These are phyloP conservation scores for Alethe diademata DNA, from an alignment of 2,113 vertebrate genomes.

Conservation along the genomic window DNA sequence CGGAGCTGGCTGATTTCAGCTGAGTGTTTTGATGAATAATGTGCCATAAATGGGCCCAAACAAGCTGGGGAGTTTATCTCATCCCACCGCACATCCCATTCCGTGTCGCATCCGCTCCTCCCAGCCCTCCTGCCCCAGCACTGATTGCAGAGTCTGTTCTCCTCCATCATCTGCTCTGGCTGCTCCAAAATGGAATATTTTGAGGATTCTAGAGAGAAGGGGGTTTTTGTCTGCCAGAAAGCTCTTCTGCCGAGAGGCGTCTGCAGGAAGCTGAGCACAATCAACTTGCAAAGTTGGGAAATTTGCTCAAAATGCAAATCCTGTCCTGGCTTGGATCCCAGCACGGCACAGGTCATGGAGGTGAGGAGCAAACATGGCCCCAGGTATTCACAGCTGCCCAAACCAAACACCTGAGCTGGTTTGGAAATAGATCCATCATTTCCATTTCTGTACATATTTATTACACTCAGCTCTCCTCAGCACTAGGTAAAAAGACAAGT, in stretches of 20 bases:
- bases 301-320: not conserved
- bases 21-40: slow-evolving; percentile 65
- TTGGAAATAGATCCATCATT: not conserved
- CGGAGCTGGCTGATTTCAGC: slow-evolving; percentile 41
- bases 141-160: slow-evolving; percentile 41
- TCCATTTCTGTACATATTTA: not conserved
- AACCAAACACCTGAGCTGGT: not conserved
- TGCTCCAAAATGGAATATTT: slow-evolving; percentile 37
- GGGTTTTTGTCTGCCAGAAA: not conserved
- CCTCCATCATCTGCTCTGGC: slow-evolving; percentile 1
- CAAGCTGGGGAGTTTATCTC: slow-evolving; percentile 41
- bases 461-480: not conserved
- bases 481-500: not conserved
- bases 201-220: not conserved
- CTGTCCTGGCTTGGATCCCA: not conserved
- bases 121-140: not conserved
- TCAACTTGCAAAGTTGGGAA: not conserved
- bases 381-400: not conserved
- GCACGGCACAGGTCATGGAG: not conserved
- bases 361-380: not conserved
- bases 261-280: slow-evolving; percentile 19
- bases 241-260: not conserved
- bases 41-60: slow-evolving; percentile 42
- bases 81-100: slow-evolving; percentile 25
- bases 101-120: not conserved